Conservation (phyloP, 2,888 invertebrate species). For the Drosophila cognata region DNA sequence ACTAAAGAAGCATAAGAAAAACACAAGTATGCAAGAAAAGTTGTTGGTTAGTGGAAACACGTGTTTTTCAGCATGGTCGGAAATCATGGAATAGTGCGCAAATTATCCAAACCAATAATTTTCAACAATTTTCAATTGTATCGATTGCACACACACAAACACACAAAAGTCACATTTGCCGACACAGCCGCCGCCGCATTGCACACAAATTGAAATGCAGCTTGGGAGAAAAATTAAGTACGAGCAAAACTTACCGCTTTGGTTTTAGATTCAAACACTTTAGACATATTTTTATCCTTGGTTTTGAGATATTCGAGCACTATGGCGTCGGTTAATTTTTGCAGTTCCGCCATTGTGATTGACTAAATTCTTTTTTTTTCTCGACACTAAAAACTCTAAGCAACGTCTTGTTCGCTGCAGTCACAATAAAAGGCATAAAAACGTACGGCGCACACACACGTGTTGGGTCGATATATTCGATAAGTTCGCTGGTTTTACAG, state of each 20-base stretch:
- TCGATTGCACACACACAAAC: constrained; percentile 9
- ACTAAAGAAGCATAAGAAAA: constrained; percentile 85
- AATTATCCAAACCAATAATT: background rate
- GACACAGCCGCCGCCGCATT: background rate
- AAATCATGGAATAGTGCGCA: background rate
- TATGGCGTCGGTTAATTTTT: constrained; percentile 86
- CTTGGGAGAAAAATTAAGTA: constrained; percentile 5
- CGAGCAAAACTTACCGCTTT: constrained; percentile 89
- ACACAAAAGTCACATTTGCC: background rate
- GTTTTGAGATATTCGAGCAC: constrained; percentile 88
- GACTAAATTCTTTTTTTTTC: background rate
- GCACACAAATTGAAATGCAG: constrained; percentile 17
- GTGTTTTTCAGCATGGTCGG: constrained; percentile 48
- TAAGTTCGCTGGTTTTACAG: constrained; percentile 17
- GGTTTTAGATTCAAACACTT: constrained; percentile 89
- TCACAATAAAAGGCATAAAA: constrained; percentile 31
- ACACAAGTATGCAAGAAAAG: constrained; percentile 9
- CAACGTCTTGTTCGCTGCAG: constrained; percentile 30
- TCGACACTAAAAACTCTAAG: constrained; percentile 14
- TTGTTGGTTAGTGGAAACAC: constrained; percentile 66
- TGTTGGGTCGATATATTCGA: constrained; percentile 53
- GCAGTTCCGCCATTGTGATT: constrained; percentile 85
- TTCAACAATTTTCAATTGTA: constrained; percentile 1
- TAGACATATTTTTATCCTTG: constrained; percentile 89
- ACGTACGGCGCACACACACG: constrained; percentile 52